Base-by-base conservation (phyloP, 92 coral and sea anemone genomes). In the Montipora capitata region DNA sequence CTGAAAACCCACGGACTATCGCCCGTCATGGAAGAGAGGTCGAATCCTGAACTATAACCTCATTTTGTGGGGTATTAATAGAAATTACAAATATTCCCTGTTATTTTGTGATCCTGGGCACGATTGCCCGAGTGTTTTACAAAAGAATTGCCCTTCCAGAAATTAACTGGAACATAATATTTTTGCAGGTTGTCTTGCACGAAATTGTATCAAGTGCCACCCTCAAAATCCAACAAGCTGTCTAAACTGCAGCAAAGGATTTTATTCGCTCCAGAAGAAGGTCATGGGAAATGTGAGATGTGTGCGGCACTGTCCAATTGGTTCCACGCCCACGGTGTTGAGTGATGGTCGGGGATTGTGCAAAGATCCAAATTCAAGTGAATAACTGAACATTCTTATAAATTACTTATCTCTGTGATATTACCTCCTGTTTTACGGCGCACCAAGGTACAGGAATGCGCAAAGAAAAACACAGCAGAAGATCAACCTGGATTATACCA, bases 221-320 rank as follows among this genome's bases (percentile, higher is more conserved):
- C 91, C 88, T 7, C 85, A 80, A 68, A 84, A 85, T 16, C 89
- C 89, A n/a, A 74, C 20, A 17, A 91, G 94, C 85, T 91, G 94
- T 54, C 45, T 48, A 10, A 81, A 87, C 64, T 91, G 94, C 48
- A 57, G 81, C 9, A 39, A 7, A 2, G 94, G 88, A 40, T 91
- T 74, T 68, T 91, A 91, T 27, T 40, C 76, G 20, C 82, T 81
- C 18, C 91, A 78, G 56, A 82, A 83, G 40, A 80, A 71, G 67
- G 77, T 82, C 59, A 86, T 72, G 77, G 94, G 90, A 48, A 82
- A 68, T 45, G 91, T 88, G 63, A 87, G 83, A 78, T 91, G 94
- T 16, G 91, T 91, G 4, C 77, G 85, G 40, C 67, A 87, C 14
- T 91, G 94, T 20, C 94, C 94, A 51, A 15, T 57, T 9, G 89